Conservation (phyloP, 2,888 invertebrate genomes). For the Aphodius granarius region DNA sequence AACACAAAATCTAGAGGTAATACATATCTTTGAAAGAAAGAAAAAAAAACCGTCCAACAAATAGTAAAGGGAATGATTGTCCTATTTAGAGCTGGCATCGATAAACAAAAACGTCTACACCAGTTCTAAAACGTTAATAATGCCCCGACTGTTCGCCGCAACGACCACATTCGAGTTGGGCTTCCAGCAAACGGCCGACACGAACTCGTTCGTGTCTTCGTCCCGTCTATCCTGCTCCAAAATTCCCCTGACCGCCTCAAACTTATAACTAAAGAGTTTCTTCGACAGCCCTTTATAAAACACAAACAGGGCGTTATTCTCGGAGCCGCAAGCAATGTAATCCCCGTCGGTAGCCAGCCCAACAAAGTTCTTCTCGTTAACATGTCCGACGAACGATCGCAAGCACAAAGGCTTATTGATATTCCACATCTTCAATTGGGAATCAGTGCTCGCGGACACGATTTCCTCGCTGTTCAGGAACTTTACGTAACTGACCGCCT, state of each 20-base stretch:
- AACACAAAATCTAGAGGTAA: not conserved
- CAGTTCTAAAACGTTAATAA: constrained; percentile 84
- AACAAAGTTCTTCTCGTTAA: constrained; percentile 95
- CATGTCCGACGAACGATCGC: constrained; percentile 86
- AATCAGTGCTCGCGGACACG: constrained; percentile 91
- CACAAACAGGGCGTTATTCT: constrained; percentile 90
- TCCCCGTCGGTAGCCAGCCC: constrained; percentile 90
- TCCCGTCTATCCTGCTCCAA: constrained; percentile 76
- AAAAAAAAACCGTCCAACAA: not conserved
- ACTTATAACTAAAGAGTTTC: constrained; percentile 83
- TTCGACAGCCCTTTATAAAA: constrained; percentile 90
- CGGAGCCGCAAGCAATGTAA: constrained; percentile 93
- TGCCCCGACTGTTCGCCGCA: constrained; percentile 93
- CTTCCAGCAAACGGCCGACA: constrained; percentile 94
- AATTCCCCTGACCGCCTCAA: constrained; percentile 79
- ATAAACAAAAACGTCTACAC: constrained; percentile 54
- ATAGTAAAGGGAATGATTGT: constrained; percentile 12
- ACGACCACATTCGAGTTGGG: constrained; percentile 82
- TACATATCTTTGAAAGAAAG: not conserved
- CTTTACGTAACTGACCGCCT: constrained; percentile 93
- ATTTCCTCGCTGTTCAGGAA: constrained; percentile 83
- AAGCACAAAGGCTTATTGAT: constrained; percentile 76
- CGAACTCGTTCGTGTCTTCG: constrained; percentile 89
- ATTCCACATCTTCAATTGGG: constrained; percentile 89
- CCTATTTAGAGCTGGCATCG: constrained; percentile 5